phyloP scores from a whole-genome alignment of 2,888 invertebrate genomes.

The Amphipoea lucens region DNA sequence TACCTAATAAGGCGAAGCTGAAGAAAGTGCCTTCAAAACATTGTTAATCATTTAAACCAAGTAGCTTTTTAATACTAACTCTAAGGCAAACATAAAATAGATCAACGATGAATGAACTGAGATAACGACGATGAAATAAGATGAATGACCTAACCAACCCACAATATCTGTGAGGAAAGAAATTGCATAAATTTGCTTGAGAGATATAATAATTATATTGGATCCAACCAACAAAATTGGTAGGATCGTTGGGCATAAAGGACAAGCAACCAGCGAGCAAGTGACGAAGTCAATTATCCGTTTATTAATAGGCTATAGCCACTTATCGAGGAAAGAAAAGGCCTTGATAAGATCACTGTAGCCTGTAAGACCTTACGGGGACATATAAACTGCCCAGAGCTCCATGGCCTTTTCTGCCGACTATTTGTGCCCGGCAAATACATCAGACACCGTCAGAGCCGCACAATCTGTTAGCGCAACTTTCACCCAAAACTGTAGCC shows the following conservation, averaged over 20 bases:
- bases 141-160: no score
- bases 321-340: no score
- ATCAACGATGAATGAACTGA: not conserved
- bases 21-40: not conserved
- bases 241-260: not conserved
- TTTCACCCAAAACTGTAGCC: no score
- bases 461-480: no score
- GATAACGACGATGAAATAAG: not conserved
- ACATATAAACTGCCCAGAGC: no score
- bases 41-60: no score
- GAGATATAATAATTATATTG: not conserved
- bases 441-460: no score
- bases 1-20: not conserved
- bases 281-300: not conserved
- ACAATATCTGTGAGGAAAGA: not conserved
- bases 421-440: no score
- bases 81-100: not conserved
- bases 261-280: not conserved
- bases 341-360: no score
- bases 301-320: not conserved
- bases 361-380: no score
- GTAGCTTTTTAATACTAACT: not conserved
- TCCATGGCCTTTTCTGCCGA: no score
- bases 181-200: not conserved
- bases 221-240: no score